Evolutionary conservation across 2,113 vertebrate genomes (phyloP), one percentile per base, ranked within the genome.

Genomic region (Hippocampus abdominalis): DNA sequence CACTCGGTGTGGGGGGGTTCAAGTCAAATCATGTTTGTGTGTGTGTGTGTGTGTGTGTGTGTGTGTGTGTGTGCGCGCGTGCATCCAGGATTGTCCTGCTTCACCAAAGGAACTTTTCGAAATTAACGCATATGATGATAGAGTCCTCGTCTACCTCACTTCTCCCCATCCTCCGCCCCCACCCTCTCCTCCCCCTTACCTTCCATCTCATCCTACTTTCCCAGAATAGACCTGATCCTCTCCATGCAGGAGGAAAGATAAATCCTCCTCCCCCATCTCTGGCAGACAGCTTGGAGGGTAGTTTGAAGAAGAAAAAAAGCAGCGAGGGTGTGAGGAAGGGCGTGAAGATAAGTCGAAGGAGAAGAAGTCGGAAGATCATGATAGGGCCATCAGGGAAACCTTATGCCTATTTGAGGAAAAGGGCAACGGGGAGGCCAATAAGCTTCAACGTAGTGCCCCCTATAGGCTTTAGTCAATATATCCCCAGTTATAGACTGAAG

Each of bases 71-170:
- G n/a, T 70, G 56, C 27, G 63, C 27, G 65, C 56, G 48, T 75
- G 49, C 32, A 21, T 73, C 56, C 48, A 73, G 72, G 62, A 79
- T 66, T 76, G 66, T 72, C 64, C 39, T 63, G 11, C 18, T 57
- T 64, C 72, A 65, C 56, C 4, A 18, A 18, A 59, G 27, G 80
- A 66, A 80, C 29, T 18, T 75, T 73, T 84, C 76, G 82, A 84
- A 77, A 64, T 83, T 89, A 78, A 89, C 87, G 70, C 79, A 89
- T 84, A 81, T 32, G 66, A 7, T 65, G 75, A 78, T 78, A 81
- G 57, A 84, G 61, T 70, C 80, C 73, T 68, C 20, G 10, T 73
- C 73, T 23, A 73, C 61, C 67, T 46, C 68, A 64, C 71, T 74
- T 29, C 70, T 78, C 64, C 54, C 46, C 10, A 29, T 18, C 27